Conservation (phyloP, 1,140 invertebrate genomes). For the Listronotus bonariensis region DNA sequence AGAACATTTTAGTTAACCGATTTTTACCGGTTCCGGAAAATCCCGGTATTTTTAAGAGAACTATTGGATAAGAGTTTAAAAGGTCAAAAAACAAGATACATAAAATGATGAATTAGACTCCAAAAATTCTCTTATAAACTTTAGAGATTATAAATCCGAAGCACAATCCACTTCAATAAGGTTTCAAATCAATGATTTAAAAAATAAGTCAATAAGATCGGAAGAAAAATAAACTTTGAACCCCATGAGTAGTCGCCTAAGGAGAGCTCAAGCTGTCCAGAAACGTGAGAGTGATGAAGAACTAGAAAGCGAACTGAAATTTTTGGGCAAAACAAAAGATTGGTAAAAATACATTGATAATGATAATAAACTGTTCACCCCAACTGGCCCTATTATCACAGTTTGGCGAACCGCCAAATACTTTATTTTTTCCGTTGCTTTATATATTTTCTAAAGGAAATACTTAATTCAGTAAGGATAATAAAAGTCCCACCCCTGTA, state of each 20-base stretch:
- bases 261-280: conserved; percentile 41
- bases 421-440: conserved; percentile 48
- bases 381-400: conserved; percentile 77
- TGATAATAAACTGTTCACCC: conserved; percentile 81
- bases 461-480: too few relatives aligned
- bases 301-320: conserved; percentile 53
- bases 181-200: conserved; percentile 25
- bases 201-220: conserved; percentile 3
- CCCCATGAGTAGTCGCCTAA: conserved; percentile 27
- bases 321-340: conserved; percentile 58
- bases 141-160: conserved; percentile 70
- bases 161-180: conserved; percentile 1
- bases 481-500: too few relatives aligned
- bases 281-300: conserved; percentile 44
- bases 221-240: background rate
- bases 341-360: conserved; percentile 63
- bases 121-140: too few relatives aligned
- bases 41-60: conserved; percentile 87
- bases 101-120: conserved; percentile 51
- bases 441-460: conserved; percentile 67
- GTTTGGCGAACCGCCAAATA: conserved; percentile 84
- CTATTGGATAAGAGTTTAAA: too few relatives aligned
- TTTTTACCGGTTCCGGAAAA: conserved; percentile 74
- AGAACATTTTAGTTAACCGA: conserved; percentile 66
- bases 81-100: conserved; percentile 58